phyloP scores from a whole-genome alignment of 2,113 vertebrate genomes.

The Callionymus lyra region DNA sequence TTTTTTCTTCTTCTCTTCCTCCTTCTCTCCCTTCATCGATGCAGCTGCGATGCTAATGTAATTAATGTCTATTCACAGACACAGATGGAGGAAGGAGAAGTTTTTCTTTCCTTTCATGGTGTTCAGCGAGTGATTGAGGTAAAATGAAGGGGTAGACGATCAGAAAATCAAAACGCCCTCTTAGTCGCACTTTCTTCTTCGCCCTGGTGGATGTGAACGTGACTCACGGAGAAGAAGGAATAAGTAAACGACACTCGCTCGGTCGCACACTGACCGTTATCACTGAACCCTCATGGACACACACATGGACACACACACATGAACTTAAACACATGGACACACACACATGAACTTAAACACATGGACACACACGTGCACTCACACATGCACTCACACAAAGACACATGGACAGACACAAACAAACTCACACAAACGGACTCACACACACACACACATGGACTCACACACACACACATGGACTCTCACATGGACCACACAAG shows the following conservation, averaged over 20 bases:
- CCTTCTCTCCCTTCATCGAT: conserved; percentile 30
- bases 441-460: too few relatives aligned
- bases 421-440: too few relatives aligned
- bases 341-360: too few relatives aligned
- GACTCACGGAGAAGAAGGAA: conserved; percentile 6
- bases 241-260: conserved; percentile 15
- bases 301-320: conserved; percentile 6
- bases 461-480: too few relatives aligned
- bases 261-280: conserved; percentile 9
- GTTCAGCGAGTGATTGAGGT: conserved; percentile 19
- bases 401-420: too few relatives aligned
- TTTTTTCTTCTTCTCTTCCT: conserved; percentile 18
- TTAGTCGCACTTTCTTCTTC: conserved; percentile 11
- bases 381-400: too few relatives aligned
- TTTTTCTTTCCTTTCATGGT: conserved; percentile 21
- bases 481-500: too few relatives aligned
- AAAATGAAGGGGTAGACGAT: conserved; percentile 20
- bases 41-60: conserved; percentile 59
- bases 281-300: conserved; percentile 45
- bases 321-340: too few relatives aligned
- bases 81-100: conserved; percentile 1
- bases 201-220: conserved; percentile 5
- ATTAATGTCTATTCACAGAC: conserved; percentile 56
- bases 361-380: too few relatives aligned
- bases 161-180: conserved; percentile 31